Base-by-base conservation (phyloP, 2,113 vertebrate species). In the Nyctibius bracteatus region DNA sequence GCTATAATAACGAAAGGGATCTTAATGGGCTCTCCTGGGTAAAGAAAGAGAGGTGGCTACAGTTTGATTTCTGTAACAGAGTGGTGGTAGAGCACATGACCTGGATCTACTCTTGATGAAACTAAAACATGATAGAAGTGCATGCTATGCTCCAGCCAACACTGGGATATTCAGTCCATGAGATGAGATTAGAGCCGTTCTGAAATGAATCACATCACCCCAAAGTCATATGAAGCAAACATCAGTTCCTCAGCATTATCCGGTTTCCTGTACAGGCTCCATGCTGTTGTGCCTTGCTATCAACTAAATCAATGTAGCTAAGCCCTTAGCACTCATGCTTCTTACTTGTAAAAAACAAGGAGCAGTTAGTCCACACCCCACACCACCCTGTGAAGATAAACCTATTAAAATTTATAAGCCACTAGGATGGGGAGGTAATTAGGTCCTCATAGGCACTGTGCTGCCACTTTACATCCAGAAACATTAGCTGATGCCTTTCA, bases 241-340 rank as follows among this genome's bases (percentile, higher is more conserved):
- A 27, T 17, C 4, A 63, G 4, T 41, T 66, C 37, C 57, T 57
- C 17, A 27, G 8, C 8, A 47, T 41, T 3, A 13, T 5, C 12
- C 70, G 7, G 3, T 58, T 79, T 61, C 28, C 57, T 33, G 13
- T 5, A 35, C 1, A 57, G 5, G 6, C 12, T 66, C 41, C 4
- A 22, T 1, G 0, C 5, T 7, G 5, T 11, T n/a, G 6, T 58
- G 4, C 10, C 20, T 81, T 10, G 9, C 7, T 46, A 14, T 55
- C 6, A 63, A 75, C 62, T 54, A 44, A n/a, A n/a, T n/a, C n/a
- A n/a, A 47, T 4, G 9, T 31, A 58, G 1, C 9, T 49, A 57
- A 54, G 2, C 5, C 22, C 14, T 77, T 81, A 55, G 3, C 2
- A 52, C 63, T 67, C 22, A 23, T 33, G 3, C 33, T 63, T 86